Evolutionary conservation across 2,888 invertebrate genomes (phyloP).

Genomic region (Macroteleia sp.): DNA sequence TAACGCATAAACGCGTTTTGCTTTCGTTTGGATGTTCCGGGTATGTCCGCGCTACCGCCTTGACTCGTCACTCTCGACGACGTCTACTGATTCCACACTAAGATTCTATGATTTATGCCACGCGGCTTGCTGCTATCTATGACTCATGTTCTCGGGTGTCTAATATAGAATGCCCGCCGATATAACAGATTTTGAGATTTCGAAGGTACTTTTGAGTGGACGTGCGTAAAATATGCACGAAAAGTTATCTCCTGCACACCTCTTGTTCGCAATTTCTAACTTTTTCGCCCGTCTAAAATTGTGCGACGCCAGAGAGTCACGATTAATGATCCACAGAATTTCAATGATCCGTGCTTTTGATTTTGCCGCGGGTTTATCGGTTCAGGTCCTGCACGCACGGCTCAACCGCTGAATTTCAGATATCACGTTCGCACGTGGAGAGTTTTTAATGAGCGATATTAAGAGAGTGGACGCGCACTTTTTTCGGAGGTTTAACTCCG

Average conservation of each 20-base stretch:
- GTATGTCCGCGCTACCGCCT: constrained; percentile 53
- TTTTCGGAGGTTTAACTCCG: constrained; percentile 3
- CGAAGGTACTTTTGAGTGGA: not conserved
- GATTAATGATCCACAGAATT: constrained; percentile 33
- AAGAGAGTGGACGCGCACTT: not conserved
- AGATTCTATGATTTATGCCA: constrained; percentile 65
- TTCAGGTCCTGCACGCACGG: not conserved
- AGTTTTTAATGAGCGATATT: constrained; percentile 33
- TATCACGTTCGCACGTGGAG: constrained; percentile 34
- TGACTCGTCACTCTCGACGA: constrained; percentile 59
- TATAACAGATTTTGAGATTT: constrained; percentile 33
- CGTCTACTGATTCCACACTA: constrained; percentile 56
- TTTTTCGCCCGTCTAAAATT: constrained; percentile 3
- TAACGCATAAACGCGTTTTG: constrained; percentile 28
- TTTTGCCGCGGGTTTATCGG: constrained; percentile 36
- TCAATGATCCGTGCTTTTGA: constrained; percentile 24
- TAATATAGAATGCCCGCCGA: constrained; percentile 63
- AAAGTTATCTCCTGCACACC: not conserved
- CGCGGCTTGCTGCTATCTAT: constrained; percentile 59
- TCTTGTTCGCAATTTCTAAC: constrained; percentile 5
- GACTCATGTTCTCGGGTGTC: constrained; percentile 46
- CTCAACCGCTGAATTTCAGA: constrained; percentile 10
- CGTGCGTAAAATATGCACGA: constrained; percentile 43
- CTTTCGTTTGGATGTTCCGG: constrained; percentile 43
- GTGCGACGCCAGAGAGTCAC: not conserved